Evolutionary conservation across 2,113 vertebrate genomes (phyloP).

Genomic region (Equus przewalskii): DNA sequence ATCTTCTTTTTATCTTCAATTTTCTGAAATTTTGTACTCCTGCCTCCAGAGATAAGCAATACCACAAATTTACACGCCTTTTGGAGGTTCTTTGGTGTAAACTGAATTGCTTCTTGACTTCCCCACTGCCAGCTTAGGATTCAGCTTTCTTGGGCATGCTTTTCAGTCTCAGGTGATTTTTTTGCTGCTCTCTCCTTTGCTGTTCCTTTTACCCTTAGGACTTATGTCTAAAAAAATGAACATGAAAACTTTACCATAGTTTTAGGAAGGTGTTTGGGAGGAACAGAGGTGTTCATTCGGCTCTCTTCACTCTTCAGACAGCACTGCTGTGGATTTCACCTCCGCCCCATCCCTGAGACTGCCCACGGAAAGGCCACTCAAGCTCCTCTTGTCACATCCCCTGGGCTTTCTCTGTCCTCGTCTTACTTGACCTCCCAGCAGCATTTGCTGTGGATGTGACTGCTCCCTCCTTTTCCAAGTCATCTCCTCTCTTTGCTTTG

Average conservation of each 20-base stretch:
- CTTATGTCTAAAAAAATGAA: neutral
- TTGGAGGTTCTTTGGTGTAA: neutral
- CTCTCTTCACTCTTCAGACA: neutral
- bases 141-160: neutral
- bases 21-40: slow-evolving; percentile 14
- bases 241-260: neutral
- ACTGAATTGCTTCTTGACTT: neutral
- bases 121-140: neutral
- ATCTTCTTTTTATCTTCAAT: slow-evolving; percentile 24
- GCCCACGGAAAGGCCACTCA: neutral
- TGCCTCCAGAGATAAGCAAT: neutral
- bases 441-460: neutral
- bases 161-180: neutral
- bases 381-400: neutral
- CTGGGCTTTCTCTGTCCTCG: neutral
- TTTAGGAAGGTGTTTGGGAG: neutral
- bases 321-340: neutral
- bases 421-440: neutral
- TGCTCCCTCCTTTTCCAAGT: neutral
- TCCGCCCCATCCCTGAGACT: neutral
- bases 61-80: neutral
- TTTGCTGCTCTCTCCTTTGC: neutral
- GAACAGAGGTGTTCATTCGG: neutral
- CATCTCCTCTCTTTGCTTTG: neutral
- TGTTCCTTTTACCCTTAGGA: neutral